These are phyloP conservation scores for Zaprionus ghesquierei DNA, from an alignment of 1,140 invertebrate genomes.

Conservation along the genomic window DNA sequence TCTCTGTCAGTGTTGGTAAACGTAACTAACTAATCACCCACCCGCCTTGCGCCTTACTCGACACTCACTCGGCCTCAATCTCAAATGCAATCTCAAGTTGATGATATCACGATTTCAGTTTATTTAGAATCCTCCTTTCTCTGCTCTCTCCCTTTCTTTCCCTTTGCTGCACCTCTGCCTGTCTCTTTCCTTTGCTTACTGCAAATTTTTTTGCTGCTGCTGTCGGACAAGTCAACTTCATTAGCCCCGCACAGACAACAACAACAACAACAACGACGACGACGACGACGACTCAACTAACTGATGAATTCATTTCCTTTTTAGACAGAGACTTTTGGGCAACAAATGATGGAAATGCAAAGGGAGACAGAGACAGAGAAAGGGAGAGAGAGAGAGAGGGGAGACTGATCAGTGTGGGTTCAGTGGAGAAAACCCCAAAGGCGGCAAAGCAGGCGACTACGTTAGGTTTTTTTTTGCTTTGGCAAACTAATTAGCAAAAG, in stretches of 20 bases:
- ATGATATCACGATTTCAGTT: constrained; percentile 6
- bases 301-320: constrained; percentile 77
- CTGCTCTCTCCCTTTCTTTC: neutral
- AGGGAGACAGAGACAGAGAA: neutral
- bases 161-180: neutral
- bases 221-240: constrained; percentile 60
- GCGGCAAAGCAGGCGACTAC: neutral
- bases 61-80: neutral
- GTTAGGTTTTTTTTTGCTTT: constrained; percentile 38
- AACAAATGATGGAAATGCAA: neutral
- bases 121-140: neutral
- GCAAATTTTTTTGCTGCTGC: constrained; percentile 5
- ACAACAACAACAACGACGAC: constrained; percentile 10
- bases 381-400: neutral
- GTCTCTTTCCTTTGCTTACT: neutral
- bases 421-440: neutral
- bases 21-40: neutral
- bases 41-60: neutral
- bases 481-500: constrained; percentile 78
- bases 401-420: neutral
- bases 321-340: constrained; percentile 46
- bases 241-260: constrained; percentile 46
- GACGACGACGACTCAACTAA: constrained; percentile 31
- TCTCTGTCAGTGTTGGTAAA: neutral
- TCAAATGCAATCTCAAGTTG: constrained; percentile 21